Evolutionary conservation across 35 echinoderm and acorn worm genomes (phyloP), one percentile per base, ranked within the genome.

Genomic region (Strongylocentrotus purpuratus): DNA sequence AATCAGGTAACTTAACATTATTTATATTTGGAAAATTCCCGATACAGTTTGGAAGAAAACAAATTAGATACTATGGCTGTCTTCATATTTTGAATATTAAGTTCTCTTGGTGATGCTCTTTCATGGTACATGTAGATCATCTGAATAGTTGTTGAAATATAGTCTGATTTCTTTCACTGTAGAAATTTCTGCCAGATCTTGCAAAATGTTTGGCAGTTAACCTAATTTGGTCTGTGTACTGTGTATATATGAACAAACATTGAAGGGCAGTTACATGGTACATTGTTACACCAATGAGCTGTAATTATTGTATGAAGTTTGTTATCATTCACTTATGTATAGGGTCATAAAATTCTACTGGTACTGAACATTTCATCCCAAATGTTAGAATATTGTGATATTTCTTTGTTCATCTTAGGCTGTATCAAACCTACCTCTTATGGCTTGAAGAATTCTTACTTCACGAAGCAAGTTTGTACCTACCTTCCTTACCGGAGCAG

Each of bases 401-500:
- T 92, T 11, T 65, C 31, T 48, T 94, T 94, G 17, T 94, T 65
- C 10, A 47, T 85, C 92, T 7, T 33, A 99, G 98, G 35, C 78
- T 99, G 52, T 97, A 97, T 48, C 98, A 99, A 88, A 99, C 96
- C 9, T 99, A 95, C 93, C 71, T 94, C 31, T 94, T 97, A 33
- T 99, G 97, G 97, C n/a, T 99, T 25, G 96, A 97, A 46, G 98
- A 99, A 93, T 96, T 96, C 50, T 86, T 97, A 31, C 95, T 99
- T 25, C 98, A 99, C 94, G 98, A 99, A 86, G 85, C 97, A 9
- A 95, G 95, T 33, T 93, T 99, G 7, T 99, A 99, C 85, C 94
- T 99, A 9, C 98, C 98, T 92, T 94, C 98, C 0, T 88, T 99
- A 32, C 98, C 98, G 87, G 46, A 93, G 4, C 98, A 97, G 33